Conservation (phyloP, 1,140 invertebrate genomes). For the Maconellicoccus hirsutus region DNA sequence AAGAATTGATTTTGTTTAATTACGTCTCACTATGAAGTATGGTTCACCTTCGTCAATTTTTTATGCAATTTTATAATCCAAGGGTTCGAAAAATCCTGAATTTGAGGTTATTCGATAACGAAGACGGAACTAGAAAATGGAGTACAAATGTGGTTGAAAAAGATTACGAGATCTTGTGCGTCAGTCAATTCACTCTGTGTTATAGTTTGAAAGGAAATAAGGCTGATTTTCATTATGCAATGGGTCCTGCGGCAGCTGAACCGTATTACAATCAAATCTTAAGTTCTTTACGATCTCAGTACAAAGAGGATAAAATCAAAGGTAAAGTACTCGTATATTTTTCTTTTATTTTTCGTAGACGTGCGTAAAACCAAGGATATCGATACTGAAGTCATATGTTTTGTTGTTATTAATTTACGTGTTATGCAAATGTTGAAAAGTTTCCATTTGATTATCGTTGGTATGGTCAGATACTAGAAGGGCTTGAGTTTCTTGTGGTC, state of each 20-base stretch:
- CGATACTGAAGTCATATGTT: too few species aligned
- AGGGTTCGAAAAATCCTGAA: slow-evolving; percentile 73
- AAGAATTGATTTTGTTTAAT: slow-evolving; percentile 16
- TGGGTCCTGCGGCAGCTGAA: slow-evolving; percentile 62
- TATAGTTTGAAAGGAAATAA: slow-evolving; percentile 80
- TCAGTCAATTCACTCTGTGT: slow-evolving; percentile 81
- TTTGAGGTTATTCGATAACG: slow-evolving; percentile 57
- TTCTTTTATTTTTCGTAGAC: too few species aligned
- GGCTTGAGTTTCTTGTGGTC: too few species aligned
- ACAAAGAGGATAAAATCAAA: slow-evolving; percentile 66
- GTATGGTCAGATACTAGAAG: too few species aligned
- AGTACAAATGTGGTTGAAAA: slow-evolving; percentile 64
- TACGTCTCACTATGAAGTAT: not conserved
- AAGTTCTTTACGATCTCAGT: slow-evolving; percentile 48
- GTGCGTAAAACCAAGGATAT: too few species aligned
- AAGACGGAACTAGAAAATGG: slow-evolving; percentile 65
- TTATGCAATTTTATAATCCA: slow-evolving; percentile 32
- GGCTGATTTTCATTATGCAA: slow-evolving; percentile 80
- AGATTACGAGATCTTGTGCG: slow-evolving; percentile 54
- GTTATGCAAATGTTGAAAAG: too few species aligned
- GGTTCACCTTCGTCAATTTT: too few species aligned
- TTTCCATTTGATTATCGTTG: too few species aligned
- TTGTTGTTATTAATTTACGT: too few species aligned
- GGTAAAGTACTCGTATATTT: too few species aligned
- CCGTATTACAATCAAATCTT: slow-evolving; percentile 69